A percentile compares a stretch with the other conserved stretches of the same genome.
phyloP scores from a whole-genome alignment of 2,797 vertebrate species.

The Peromyscus eremicus region DNA sequence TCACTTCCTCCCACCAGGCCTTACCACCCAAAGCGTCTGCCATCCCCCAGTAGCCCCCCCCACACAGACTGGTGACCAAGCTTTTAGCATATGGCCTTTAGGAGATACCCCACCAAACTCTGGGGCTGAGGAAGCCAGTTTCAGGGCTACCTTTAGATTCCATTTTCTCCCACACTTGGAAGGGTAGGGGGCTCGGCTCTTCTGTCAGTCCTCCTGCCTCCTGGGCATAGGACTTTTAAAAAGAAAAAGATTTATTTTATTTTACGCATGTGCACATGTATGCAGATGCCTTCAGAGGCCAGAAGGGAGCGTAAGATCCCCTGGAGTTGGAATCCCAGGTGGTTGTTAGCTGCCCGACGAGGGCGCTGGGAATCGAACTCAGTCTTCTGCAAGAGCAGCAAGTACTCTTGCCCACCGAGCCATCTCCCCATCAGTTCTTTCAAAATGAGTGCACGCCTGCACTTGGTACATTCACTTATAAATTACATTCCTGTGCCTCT shows the following conservation, averaged over 20 bases:
- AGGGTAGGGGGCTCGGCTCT: neutral
- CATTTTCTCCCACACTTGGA: neutral
- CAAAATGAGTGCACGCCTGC: neutral
- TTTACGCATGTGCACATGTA: neutral
- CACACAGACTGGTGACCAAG: neutral
- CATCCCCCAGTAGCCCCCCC: neutral
- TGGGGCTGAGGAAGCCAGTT: neutral
- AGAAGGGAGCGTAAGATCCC: neutral
- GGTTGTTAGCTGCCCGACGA: neutral
- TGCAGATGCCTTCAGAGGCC: neutral
- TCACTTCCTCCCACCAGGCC: neutral
- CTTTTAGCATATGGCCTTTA: too few relatives aligned
- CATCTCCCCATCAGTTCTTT: neutral
- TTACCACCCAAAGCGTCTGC: neutral
- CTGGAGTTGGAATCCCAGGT: neutral
- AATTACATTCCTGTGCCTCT: neutral
- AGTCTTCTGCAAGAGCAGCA: neutral
- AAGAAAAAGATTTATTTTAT: neutral
- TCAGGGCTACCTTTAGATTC: neutral
- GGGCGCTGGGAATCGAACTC: neutral
- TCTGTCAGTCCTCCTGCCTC: neutral
- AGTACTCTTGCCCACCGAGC: neutral
- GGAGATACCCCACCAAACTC: neutral
- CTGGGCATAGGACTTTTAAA: neutral
- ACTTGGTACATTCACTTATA: conserved; percentile 9